phyloP scores from a whole-genome alignment of 2,888 invertebrate species.

The Drosophila borborema region DNA sequence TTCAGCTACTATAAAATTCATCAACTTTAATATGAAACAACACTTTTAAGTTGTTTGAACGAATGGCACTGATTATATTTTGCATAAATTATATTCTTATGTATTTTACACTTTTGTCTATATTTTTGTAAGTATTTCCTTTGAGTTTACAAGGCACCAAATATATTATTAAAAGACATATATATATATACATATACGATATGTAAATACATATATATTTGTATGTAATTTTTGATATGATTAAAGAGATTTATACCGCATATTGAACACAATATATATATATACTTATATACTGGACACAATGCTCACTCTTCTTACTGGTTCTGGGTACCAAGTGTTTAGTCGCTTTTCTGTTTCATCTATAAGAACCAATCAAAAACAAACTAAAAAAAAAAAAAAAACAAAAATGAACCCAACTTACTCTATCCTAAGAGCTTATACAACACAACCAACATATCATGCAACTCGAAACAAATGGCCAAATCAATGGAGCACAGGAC shows the following conservation, averaged over 20 bases:
- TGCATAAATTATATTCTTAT: slow-evolving; percentile 44
- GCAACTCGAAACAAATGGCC: slow-evolving; percentile 53
- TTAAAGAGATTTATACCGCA: slow-evolving; percentile 59
- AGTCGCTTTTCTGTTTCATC: slow-evolving; percentile 22
- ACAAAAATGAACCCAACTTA: slow-evolving; percentile 21
- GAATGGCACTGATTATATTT: slow-evolving; percentile 73
- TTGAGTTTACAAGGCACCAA: slow-evolving; percentile 57
- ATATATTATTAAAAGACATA: slow-evolving; percentile 14
- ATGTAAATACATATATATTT: slow-evolving; percentile 66
- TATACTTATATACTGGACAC: slow-evolving; percentile 37
- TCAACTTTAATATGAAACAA: slow-evolving; percentile 44
- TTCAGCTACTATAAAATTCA: slow-evolving; percentile 7
- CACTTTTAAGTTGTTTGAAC: slow-evolving; percentile 72
- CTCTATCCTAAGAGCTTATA: slow-evolving; percentile 70
- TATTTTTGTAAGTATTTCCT: slow-evolving; percentile 65
- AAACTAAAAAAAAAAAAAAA: background rate
- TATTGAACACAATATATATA: slow-evolving; percentile 40
- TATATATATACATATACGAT: slow-evolving; percentile 29
- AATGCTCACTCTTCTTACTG: slow-evolving; percentile 54
- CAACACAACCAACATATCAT: slow-evolving; percentile 46
- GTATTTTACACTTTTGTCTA: slow-evolving; percentile 24
- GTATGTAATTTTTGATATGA: slow-evolving; percentile 73
- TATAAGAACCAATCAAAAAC: slow-evolving; percentile 27
- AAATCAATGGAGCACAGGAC: slow-evolving; percentile 53
- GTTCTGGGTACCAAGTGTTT: slow-evolving; percentile 60